Evolutionary conservation across 2,888 invertebrate genomes (phyloP).

Genomic region (Eustalomyia histrio): DNA sequence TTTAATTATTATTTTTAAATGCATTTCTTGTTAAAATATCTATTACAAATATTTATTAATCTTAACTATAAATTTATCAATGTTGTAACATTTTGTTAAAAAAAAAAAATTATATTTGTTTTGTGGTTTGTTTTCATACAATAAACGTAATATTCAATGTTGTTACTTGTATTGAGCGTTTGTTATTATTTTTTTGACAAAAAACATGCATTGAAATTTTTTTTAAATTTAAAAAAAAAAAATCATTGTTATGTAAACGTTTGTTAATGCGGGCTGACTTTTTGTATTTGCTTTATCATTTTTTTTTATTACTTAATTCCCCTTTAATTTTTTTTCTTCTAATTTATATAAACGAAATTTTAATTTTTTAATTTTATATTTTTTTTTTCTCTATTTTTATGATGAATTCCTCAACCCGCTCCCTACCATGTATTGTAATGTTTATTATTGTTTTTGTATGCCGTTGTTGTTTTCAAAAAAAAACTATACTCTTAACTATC

Average conservation of each 20-base stretch:
- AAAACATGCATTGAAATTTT: constrained; percentile 60
- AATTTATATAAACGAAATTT: constrained; percentile 16
- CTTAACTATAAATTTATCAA: constrained; percentile 71
- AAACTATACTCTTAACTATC: constrained; percentile 49
- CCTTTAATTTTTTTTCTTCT: constrained; percentile 44
- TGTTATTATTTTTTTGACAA: constrained; percentile 59
- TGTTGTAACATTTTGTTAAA: constrained; percentile 76
- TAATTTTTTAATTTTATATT: constrained; percentile 34
- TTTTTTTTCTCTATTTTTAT: constrained; percentile 59
- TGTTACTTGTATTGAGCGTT: constrained; percentile 62
- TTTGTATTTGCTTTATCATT: constrained; percentile 61
- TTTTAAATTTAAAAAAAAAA: constrained; percentile 54
- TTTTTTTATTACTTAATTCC: constrained; percentile 57
- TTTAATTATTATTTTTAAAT: background rate
- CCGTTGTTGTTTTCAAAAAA: constrained; percentile 65
- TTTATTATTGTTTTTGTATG: constrained; percentile 64
- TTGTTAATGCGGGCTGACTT: constrained; percentile 67
- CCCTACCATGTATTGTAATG: constrained; percentile 58
- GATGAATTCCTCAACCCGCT: constrained; percentile 47
- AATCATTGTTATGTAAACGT: constrained; percentile 57
- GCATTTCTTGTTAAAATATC: constrained; percentile 39
- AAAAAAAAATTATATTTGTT: constrained; percentile 67
- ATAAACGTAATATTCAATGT: constrained; percentile 61
- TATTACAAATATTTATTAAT: constrained; percentile 47
- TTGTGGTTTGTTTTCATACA: constrained; percentile 69